phyloP scores from a whole-genome alignment of 2,888 invertebrate genomes.

The Bimastos eiseni region DNA sequence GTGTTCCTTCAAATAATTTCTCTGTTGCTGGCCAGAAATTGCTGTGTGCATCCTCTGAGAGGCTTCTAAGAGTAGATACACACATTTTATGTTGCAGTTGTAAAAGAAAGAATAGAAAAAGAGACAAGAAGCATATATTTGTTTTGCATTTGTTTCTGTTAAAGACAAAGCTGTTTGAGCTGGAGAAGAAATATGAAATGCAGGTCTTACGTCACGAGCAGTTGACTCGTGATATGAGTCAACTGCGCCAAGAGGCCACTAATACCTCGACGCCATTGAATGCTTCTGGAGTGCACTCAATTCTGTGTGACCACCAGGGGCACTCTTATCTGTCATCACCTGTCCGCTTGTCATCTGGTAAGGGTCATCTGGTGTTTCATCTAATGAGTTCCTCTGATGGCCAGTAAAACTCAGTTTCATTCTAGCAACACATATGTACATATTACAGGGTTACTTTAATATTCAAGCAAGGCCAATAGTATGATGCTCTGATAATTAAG shows the following conservation, averaged over 20 bases:
- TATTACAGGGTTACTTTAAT: neutral
- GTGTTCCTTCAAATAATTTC: too few relatives aligned
- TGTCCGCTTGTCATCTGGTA: neutral
- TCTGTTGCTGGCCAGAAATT: neutral
- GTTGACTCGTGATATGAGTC: neutral
- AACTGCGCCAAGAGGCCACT: neutral
- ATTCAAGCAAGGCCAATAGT: neutral
- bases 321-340: neutral
- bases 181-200: constrained; percentile 25
- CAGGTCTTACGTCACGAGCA: neutral
- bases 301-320: neutral
- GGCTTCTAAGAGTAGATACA: neutral
- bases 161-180: constrained; percentile 19
- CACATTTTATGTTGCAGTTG: neutral
- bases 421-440: neutral
- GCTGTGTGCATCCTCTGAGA: neutral
- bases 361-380: neutral
- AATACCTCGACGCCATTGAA: neutral
- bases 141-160: neutral
- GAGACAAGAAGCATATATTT: neutral
- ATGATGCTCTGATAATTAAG: neutral
- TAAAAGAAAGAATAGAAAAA: neutral
- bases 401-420: neutral
- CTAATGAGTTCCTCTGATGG: neutral
- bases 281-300: neutral